Evolutionary conservation across 2,113 vertebrate genomes (phyloP), one percentile per base, ranked within the genome.

Genomic region (Burhinus bistriatus): DNA sequence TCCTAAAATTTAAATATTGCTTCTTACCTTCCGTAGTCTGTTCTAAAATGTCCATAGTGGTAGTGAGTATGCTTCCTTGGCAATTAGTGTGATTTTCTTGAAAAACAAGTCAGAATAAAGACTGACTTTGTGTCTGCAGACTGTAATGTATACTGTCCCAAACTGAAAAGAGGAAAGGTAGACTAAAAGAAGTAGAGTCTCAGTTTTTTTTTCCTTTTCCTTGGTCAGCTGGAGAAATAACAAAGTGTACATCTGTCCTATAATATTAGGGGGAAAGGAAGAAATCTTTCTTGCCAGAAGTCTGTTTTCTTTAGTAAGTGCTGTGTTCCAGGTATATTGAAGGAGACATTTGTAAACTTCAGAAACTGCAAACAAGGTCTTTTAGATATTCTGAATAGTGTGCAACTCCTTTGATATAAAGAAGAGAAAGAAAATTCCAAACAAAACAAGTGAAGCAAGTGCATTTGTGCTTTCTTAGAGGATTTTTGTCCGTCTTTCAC

Each of bases 391-490:
- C 30, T 76, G 38, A 52, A 38, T 29, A 75, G 2, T 5, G 4
- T 78, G 26, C 0, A 4, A 15, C 10, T 57, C 1, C 0, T 49
- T 71, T 58, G 12, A 21, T 79, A 3, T 15, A 75, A 73, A 51
- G 19, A 44, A 84, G n/a, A 59, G 12, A 64, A 25, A 59, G 22
- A 42, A 65, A 36, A 55, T 27, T 52, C 19, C 21, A 62, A 45
- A 18, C 1, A 32, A 82, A 81, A 26, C 7, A 70, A 79, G 7
- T 69, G 15, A 78, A 95, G 15, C 32, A 72, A 73, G 7, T n/a
- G 3, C 65, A 19, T 81, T 62, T 84, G 5, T 72, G 20, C 15
- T 78, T 76, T 77, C 30, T 51, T 42, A 23, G 6, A 38, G 16
- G 8, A 59, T 13, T 51, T 32, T 42, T 68, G 6, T 70, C 20